phyloP scores from a whole-genome alignment of 2,113 vertebrate genomes.

The Chroicocephalus ridibundus region DNA sequence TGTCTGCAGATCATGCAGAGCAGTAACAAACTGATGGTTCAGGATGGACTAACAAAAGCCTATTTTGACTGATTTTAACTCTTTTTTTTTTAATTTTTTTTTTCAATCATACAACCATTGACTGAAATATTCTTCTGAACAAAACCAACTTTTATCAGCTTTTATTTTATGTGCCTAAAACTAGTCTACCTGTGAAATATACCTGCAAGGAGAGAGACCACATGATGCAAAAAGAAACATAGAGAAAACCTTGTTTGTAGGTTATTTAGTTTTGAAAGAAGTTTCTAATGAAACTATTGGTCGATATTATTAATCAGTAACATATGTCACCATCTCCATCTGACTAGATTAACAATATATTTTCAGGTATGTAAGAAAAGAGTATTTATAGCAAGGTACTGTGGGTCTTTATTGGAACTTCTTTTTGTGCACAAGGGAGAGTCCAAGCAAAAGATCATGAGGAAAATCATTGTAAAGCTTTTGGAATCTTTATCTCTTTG shows the following conservation, averaged over 20 bases:
- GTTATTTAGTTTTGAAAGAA: not conserved
- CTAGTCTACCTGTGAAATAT: not conserved
- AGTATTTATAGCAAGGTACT: not conserved
- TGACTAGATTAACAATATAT: not conserved
- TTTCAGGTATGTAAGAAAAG: not conserved
- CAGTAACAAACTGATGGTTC: no score
- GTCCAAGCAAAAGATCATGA: not conserved
- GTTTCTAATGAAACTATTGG: not conserved
- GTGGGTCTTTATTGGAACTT: not conserved
- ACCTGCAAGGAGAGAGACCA: not conserved
- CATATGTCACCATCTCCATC: not conserved
- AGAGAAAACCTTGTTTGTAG: not conserved
- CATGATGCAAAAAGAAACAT: not conserved
- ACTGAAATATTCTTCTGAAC: not conserved
- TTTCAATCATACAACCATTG: not conserved
- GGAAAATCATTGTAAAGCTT: not conserved
- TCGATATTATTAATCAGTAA: not conserved
- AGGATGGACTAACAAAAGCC: not conserved
- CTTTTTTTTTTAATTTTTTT: not conserved
- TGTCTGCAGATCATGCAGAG: not conserved
- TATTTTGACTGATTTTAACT: not conserved
- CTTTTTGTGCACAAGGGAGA: not conserved
- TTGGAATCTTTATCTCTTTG: not conserved
- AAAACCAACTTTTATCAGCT: not conserved
- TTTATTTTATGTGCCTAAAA: not conserved